These are phyloP conservation scores for Lepidothrix coronata DNA, from an alignment of 2,113 vertebrate genomes.

Conservation along the genomic window DNA sequence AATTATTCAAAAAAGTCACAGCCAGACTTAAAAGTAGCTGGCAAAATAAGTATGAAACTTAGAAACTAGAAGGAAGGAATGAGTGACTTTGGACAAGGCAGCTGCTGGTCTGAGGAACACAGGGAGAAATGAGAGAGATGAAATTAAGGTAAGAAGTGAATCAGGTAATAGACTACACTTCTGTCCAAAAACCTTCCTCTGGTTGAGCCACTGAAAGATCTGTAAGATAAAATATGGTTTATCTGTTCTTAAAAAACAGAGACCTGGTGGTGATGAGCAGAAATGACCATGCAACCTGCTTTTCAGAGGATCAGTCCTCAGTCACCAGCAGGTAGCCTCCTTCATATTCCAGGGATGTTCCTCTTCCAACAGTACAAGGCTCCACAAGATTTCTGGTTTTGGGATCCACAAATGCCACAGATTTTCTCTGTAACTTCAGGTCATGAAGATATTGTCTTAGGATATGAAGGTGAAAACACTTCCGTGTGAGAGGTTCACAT, in stretches of 20 bases:
- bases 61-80: background rate
- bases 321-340: background rate
- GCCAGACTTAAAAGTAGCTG: background rate
- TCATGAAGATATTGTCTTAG: background rate
- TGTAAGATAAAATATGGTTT: background rate
- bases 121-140: background rate
- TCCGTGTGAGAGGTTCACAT: background rate
- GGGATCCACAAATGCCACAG: background rate
- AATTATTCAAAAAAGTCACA: background rate
- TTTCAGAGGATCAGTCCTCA: background rate
- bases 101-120: background rate
- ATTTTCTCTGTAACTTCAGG: background rate
- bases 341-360: background rate
- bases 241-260: background rate
- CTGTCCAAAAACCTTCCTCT: background rate
- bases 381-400: background rate
- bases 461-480: background rate
- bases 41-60: background rate
- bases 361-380: background rate
- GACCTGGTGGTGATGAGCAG: background rate
- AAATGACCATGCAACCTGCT: background rate
- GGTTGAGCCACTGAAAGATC: background rate
- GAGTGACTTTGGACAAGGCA: background rate
- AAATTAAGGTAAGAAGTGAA: background rate
- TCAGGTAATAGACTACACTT: background rate